Percentiles rank a stretch among this genome's conserved stretches.
phyloP scores from a whole-genome alignment of 2,888 invertebrate genomes.

The Hirtodrosophila confusa region DNA sequence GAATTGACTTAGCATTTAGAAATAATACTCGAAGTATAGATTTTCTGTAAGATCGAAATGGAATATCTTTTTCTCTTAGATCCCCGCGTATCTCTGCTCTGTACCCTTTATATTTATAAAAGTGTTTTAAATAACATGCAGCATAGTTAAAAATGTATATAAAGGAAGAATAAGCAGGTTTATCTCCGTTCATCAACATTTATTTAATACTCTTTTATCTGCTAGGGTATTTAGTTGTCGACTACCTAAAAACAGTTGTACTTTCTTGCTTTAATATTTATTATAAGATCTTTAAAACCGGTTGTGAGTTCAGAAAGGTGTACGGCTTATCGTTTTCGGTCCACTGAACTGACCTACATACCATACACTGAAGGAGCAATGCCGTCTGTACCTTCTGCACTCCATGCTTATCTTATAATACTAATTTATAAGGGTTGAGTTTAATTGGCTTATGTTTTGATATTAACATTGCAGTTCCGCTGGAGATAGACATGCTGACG shows the following conservation, averaged over 20 bases:
- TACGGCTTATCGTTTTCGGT: constrained; percentile 32
- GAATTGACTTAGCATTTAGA: no score
- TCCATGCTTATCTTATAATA: background rate
- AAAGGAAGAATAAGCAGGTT: no score
- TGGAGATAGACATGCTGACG: constrained; percentile 94
- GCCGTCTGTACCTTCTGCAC: constrained; percentile 23
- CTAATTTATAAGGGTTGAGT: no score
- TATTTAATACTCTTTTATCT: no score
- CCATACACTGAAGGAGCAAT: constrained; percentile 9
- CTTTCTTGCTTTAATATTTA: constrained; percentile 9
- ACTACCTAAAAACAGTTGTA: background rate
- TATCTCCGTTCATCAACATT: no score
- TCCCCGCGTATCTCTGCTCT: no score
- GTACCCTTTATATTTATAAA: no score
- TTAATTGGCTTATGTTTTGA: constrained; percentile 1
- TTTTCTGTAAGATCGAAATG: no score
- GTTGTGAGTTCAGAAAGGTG: constrained; percentile 15
- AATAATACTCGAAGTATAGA: no score
- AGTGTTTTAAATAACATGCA: no score
- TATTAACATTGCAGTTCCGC: constrained; percentile 88
- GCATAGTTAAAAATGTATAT: no score
- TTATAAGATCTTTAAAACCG: constrained; percentile 10
- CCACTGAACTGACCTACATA: constrained; percentile 61
- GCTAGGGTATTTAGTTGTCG: background rate
- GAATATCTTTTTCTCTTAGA: no score